These are phyloP conservation scores for Camelus dromedarius DNA, from an alignment of 2,113 vertebrate genomes.

Conservation along the genomic window DNA sequence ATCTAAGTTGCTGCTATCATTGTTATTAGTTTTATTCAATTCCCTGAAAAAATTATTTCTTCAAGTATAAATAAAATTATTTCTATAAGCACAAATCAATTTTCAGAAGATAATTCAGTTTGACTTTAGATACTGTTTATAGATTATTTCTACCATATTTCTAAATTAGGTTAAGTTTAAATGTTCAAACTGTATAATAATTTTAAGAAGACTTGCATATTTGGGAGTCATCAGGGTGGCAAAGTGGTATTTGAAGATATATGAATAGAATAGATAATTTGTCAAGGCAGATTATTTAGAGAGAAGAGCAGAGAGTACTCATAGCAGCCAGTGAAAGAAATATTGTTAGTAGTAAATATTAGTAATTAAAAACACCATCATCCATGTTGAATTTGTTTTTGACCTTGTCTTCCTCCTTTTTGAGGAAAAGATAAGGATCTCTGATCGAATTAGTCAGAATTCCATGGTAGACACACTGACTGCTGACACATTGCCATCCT, in stretches of 20 bases:
- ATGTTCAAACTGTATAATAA: neutral
- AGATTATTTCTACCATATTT: neutral
- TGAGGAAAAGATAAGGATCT: neutral
- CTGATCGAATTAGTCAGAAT: neutral
- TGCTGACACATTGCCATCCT: neutral
- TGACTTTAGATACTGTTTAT: conserved; percentile 27
- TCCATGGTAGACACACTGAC: neutral
- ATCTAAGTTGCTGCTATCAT: neutral
- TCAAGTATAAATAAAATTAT: neutral
- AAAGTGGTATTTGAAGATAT: neutral
- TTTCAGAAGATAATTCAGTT: neutral
- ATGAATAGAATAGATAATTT: neutral
- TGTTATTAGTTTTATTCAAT: neutral
- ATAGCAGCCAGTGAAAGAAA: neutral
- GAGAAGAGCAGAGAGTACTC: neutral
- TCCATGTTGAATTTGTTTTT: neutral
- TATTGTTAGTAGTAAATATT: neutral
- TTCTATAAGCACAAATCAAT: neutral
- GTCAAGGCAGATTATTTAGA: neutral
- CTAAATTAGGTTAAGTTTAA: conserved; percentile 10
- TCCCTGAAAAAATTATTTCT: conserved; percentile 9
- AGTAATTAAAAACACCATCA: neutral
- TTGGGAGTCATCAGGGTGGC: neutral
- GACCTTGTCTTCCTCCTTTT: neutral
- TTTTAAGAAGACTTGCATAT: neutral